phyloP scores from a whole-genome alignment of 1,140 invertebrate genomes.

The Microplitis demolitor region DNA sequence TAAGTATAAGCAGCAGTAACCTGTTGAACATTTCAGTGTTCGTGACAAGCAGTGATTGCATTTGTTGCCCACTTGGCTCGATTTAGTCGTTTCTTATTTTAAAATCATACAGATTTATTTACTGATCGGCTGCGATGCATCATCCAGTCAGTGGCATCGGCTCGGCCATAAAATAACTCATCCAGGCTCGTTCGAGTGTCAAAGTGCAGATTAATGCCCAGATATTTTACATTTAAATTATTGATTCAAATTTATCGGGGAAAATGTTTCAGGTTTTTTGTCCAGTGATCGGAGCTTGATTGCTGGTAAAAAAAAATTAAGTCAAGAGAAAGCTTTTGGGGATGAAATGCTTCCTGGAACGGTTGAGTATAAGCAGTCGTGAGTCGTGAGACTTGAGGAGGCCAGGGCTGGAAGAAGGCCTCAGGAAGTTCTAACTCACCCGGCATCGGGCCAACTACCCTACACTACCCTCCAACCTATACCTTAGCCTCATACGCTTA shows the following conservation, averaged over 20 bases:
- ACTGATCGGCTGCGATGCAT: neutral
- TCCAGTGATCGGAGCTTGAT: no score
- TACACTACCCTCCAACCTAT: conserved; percentile 30
- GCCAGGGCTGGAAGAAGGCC: conserved; percentile 44
- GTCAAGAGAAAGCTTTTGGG: neutral
- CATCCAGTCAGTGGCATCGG: neutral
- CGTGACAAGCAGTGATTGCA: conserved; percentile 55
- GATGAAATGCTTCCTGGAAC: no score
- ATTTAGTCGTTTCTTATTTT: conserved; percentile 24
- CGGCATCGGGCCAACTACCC: conserved; percentile 37
- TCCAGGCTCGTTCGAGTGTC: no score
- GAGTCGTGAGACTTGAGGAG: neutral
- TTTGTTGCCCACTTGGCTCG: conserved; percentile 41
- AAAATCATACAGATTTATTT: neutral
- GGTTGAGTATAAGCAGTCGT: neutral
- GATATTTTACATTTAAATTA: no score
- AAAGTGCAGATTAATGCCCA: no score
- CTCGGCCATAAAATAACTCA: no score
- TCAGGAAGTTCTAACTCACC: conserved; percentile 54
- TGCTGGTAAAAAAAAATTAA: no score
- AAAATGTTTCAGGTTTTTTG: no score
- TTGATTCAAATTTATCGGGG: no score
- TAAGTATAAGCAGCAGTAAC: conserved; percentile 36
- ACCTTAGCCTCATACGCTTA: neutral
- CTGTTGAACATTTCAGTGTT: conserved; percentile 52